phyloP scores from a whole-genome alignment of 2,888 invertebrate species.

The Trileptium ribeirensis region DNA sequence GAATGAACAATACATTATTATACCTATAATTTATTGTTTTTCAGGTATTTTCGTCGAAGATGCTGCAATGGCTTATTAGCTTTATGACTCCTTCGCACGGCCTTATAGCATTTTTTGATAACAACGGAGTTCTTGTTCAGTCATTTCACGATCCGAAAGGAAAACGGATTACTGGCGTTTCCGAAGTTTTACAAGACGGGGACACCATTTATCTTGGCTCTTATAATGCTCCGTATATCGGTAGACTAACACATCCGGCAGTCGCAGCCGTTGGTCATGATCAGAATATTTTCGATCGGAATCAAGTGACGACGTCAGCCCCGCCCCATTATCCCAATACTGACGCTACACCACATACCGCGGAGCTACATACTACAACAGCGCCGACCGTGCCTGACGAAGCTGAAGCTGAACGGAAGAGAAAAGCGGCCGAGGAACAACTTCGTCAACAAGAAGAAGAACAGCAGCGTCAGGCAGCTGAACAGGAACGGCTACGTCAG shows the following conservation, averaged over 20 bases:
- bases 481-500: not conserved
- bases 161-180: constrained; percentile 37
- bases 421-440: not conserved
- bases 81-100: constrained; percentile 43
- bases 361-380: not conserved
- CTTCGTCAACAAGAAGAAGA: not conserved
- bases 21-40: too few relatives aligned
- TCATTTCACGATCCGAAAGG: constrained; percentile 50
- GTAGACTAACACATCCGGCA: not conserved
- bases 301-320: not conserved
- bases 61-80: constrained; percentile 34
- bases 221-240: constrained; percentile 32
- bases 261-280: not conserved
- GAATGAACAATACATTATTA: too few relatives aligned
- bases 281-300: not conserved
- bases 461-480: not conserved
- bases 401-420: not conserved
- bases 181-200: constrained; percentile 47
- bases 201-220: constrained; percentile 51
- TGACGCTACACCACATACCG: not conserved
- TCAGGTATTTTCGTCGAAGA: constrained; percentile 34
- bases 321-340: not conserved
- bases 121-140: constrained; percentile 43
- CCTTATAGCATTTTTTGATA: constrained; percentile 45
- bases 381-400: not conserved